Base-by-base conservation (phyloP, 2,797 vertebrate species). In the Clarias pachynema region DNA sequence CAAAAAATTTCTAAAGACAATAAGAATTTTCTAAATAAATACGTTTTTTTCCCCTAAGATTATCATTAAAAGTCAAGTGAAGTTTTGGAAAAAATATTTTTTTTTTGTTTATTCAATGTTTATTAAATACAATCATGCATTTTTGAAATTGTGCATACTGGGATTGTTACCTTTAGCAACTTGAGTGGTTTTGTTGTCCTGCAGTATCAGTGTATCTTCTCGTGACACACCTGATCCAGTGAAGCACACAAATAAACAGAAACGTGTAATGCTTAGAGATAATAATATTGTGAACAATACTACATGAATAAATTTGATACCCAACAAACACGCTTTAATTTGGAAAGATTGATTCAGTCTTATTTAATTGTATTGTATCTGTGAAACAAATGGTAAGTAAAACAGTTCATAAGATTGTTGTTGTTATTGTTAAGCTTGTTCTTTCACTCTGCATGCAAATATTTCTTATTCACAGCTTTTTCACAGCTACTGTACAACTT, bases 161-260 rank as follows among this genome's bases (percentile, higher is more conserved):
- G 7, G 4, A 5, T 70, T 20, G 69, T 86, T 89, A 90, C 90
- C 90, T 91, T 94, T 93, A 94, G 94, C 93, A 92, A 94, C 94
- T 89, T 92, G 91, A 86, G 93, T 91, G 82, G 90, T 89, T 85
- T 87, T 89, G 88, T 87, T 88, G 84, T 90, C 90, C 89, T 93
- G 92, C 89, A 94, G 92, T 82, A 92, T 92, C 87, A 93, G 91
- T 26, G 91, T 91, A 75, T 95, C 95, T 84, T 93, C 94, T 90
- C 93, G 93, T 89, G 94, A 90, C 89, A 95, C 94, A 91, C 95
- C 95, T 96, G 91, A 77, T 84, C 49, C 53, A 15, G 18, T 78
- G 5, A 85, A 62, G 29, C 37, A 87, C 62, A 83, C 31, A 40
- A 2, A 79, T 62, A 44, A 78, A 49, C 59, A 72, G 18, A 78